Percentiles rank a stretch among this genome's conserved stretches.
Evolutionary conservation across 2,888 invertebrate genomes (phyloP).

Genomic region (Epirrhoe tristata): DNA sequence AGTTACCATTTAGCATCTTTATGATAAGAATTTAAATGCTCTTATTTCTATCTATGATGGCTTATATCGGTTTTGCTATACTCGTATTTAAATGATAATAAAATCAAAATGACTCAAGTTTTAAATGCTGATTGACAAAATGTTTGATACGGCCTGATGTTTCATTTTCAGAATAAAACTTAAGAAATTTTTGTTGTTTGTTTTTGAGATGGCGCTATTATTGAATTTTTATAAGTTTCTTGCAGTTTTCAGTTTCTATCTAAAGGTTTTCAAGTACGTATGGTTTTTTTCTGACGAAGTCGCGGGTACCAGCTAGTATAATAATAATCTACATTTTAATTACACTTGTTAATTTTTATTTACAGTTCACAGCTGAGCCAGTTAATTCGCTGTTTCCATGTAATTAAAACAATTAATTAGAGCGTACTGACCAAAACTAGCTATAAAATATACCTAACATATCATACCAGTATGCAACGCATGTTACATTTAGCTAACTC

Average conservation of each 20-base stretch:
- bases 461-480: background rate
- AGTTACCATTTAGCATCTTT: background rate
- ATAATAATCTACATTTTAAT: background rate
- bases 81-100: background rate
- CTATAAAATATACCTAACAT: slow-evolving; percentile 18
- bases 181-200: too few relatives aligned
- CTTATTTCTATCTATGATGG: background rate
- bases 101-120: too few relatives aligned
- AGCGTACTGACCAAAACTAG: slow-evolving; percentile 26
- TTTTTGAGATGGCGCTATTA: too few relatives aligned
- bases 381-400: slow-evolving; percentile 24
- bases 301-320: too few relatives aligned
- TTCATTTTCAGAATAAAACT: too few relatives aligned
- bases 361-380: background rate
- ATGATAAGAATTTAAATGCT: background rate
- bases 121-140: too few relatives aligned
- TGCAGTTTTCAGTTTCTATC: too few relatives aligned
- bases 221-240: too few relatives aligned
- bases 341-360: slow-evolving; percentile 3
- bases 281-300: too few relatives aligned
- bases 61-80: background rate
- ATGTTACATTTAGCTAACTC: background rate
- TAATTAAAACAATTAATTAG: slow-evolving; percentile 32
- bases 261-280: too few relatives aligned
- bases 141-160: too few relatives aligned